Evolutionary conservation across 1,140 invertebrate genomes (phyloP), one percentile per base, ranked within the genome.

Genomic region (Idris sp.): DNA sequence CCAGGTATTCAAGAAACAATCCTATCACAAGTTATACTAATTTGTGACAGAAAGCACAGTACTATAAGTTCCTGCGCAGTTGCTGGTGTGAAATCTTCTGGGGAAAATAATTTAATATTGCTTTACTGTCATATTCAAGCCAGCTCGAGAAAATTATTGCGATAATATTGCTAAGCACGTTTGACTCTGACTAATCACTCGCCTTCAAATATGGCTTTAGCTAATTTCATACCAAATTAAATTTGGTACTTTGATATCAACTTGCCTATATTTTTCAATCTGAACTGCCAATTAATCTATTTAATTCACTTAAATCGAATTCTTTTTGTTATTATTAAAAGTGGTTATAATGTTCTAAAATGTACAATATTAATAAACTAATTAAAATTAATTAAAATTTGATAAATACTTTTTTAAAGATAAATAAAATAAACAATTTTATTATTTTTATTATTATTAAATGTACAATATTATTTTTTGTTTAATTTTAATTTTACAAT

Each of bases 71-170:
- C n/a, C n/a, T n/a, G n/a, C n/a, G n/a, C n/a, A n/a, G n/a, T 51
- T 36, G 8, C 31, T 25, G 35, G 35, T 19, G 13, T 11, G 49
- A 40, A 53, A 40, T 36, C 26, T 22, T 26, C 51, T 18, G 36
- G 14, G 35, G 30, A 54, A 56, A 8, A 33, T 14, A 56, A 56
- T 25, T 56, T 56, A 14, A 28, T 33, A 56, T 56, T 56, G 38
- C 53, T 56, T 43, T 56, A 54, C 43, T 43, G 11, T 18, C 1
- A 28, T 11, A 25, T 41, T 15, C 6, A 16, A 26, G 22, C 41
- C 36, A 10, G 15, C 28, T 35, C 36, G 28, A 16, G 22, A 53
- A 16, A n/a, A n/a, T 31, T 36, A 49, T 25, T 8, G 7, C 11
- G 11, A 26, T 26, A 22, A 54, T 54, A 30, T 14, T 19, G 13